Evolutionary conservation across 2,797 vertebrate species (phyloP), one percentile per base, ranked within the genome.

Genomic region (Echiichthys vipera): DNA sequence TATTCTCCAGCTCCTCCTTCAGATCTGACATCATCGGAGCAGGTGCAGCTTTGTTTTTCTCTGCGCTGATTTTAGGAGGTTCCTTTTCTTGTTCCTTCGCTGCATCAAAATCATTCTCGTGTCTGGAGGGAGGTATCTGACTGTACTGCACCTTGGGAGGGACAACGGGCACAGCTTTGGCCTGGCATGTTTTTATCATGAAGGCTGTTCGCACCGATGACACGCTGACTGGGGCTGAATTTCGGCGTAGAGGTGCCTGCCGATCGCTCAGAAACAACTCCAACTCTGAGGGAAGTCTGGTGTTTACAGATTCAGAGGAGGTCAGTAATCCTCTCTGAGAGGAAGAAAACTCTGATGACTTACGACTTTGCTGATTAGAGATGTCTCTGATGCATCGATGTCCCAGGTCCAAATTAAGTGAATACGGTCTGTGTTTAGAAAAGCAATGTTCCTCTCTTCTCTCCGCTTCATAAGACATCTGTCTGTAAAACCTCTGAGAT

Each of bases 111-210:
- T 92, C 86, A 56, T 95, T 94, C 39, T 95, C 92, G 0, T 93
- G 95, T 56, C 95, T 92, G 3, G 94, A 95, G 84, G 96, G 96
- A 57, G 98, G 98, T 86, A 98, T 95, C 88, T 97, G 96, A 5
- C 97, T 99, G 84, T 98, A 99, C 88, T 99, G 98, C 86, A 98
- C 89, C 88, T 98, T 98, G 1, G 98, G 98, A 0, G 97, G 96
- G 83, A 99, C 93, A 49, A 99, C 98, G 0, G 98, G 98, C 46
- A 99, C 98, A 0, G 97, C 97, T 92, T 95, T 97, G 66, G 96
- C 98, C 84, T 98, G 97, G 86, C 97, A 97, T 11, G 97, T 98
- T 90, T 98, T 98, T 32, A 99, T 96, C 97, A 99, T 98, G 89
- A 97, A 98, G 25, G 98, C 96, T 3, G 97, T 97, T 72, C 97